A percentile compares a stretch with the other conserved stretches of the same genome.
Conservation (phyloP, 2,888 invertebrate genomes). For the Sinotaia quadrata region DNA sequence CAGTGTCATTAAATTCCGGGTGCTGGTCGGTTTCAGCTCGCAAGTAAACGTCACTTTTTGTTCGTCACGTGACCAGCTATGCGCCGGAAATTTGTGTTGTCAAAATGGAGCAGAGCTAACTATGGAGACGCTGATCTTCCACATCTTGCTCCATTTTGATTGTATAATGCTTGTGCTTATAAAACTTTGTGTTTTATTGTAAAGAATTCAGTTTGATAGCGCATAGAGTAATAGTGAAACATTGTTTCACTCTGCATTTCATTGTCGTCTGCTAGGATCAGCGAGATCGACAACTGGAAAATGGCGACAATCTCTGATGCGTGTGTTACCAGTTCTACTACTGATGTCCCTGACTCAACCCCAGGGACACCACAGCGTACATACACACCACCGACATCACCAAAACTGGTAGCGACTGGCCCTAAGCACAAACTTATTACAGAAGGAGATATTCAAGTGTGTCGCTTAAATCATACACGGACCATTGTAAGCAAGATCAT, state of each 20-base stretch:
- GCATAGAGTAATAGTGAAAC: neutral
- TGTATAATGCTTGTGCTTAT: neutral
- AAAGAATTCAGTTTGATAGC: no score
- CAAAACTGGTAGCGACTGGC: conserved; percentile 43
- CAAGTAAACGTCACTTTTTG: conserved; percentile 18
- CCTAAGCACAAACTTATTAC: conserved; percentile 79
- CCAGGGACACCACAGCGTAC: conserved; percentile 22
- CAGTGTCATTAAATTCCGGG: no score
- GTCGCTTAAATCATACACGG: conserved; percentile 83
- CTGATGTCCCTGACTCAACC: conserved; percentile 35
- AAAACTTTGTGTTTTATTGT: neutral
- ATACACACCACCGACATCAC: conserved; percentile 35
- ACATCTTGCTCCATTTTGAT: neutral
- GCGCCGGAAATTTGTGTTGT: conserved; percentile 26
- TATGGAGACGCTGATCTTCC: conserved; percentile 9
- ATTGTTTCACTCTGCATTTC: neutral
- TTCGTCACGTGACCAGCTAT: conserved; percentile 22
- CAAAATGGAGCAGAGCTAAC: conserved; percentile 27
- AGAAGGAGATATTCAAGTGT: conserved; percentile 83
- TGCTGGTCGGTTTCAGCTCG: no score
- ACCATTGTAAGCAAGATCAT: conserved; percentile 86
- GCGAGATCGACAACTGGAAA: no score
- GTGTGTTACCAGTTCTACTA: conserved; percentile 36
- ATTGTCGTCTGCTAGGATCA: conserved; percentile 31
- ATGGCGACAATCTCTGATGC: conserved; percentile 49